Base-by-base conservation (phyloP, 2,797 vertebrate genomes). In the Serranus cabrilla region DNA sequence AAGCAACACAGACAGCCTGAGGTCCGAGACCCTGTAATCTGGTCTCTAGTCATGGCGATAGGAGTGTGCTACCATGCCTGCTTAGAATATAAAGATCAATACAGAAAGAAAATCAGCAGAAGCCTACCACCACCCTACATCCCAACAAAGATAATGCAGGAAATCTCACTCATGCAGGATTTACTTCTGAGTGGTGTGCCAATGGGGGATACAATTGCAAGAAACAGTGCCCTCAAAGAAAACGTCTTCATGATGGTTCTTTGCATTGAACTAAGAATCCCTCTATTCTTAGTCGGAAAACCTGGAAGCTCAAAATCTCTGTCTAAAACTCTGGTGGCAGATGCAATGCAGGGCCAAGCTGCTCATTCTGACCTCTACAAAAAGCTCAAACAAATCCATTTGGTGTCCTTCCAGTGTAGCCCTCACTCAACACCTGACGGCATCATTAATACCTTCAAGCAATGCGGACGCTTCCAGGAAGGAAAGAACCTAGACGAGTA, bases 161-260 rank as follows among this genome's bases (percentile, higher is more conserved):
- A 98, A 87, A 97, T 99, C 62, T 92, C 87, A 0, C 73, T 91
- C n/a, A 91, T 95, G 86, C 98, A 99, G 78, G 97, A 98, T 85
- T 93, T 99, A 10, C 96, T 99, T 59, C 92, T 99, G 52, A 94
- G 77, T 16, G 96, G 95, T 0, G 95, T 96, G 2, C 94, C 94
- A 0, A 91, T 98, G 84, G 94, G 94, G 49, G 92, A 95, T 21
- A 98, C 96, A 5, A 98, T 99, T 64, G 98, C 98, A 68, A 96
- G 82, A 89, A 99, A 99, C 88, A 74, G 87, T 85, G 98, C 98
- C 7, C 90, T 99, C 70, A 99, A 98, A 87, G 98, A 99, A 89
- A 99, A 99, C 0, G 95, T 99, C 75, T 99, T 99, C 88, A 99
- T 99, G 98, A 99, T 99, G 98, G 96, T 98, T 9, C 86, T 99